Conservation (phyloP, 2,797 vertebrate species). For the Denticeps clupeoides region DNA sequence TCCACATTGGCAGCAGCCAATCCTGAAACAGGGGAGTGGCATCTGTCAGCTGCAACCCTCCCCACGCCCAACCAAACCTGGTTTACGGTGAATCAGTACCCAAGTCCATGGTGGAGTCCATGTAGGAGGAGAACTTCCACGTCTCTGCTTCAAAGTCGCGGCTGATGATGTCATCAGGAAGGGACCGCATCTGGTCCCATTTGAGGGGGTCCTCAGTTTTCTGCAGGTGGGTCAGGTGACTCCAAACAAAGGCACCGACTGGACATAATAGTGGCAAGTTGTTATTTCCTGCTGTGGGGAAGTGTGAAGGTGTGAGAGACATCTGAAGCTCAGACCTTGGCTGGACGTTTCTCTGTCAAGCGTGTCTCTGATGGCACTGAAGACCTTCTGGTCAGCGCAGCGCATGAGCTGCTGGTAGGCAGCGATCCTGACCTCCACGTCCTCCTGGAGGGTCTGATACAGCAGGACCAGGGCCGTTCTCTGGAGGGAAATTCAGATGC, state of each 20-base stretch:
- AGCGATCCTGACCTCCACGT: slow-evolving; percentile 72
- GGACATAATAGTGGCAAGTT: neutral
- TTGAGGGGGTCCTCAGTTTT: slow-evolving; percentile 75
- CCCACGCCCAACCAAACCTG: no score
- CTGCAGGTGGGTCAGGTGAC: slow-evolving; percentile 70
- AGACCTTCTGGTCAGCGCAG: slow-evolving; percentile 61
- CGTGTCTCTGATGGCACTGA: slow-evolving; percentile 56
- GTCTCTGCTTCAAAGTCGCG: slow-evolving; percentile 69
- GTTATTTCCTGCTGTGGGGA: no score
- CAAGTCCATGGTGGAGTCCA: slow-evolving; percentile 61
- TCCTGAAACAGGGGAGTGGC: slow-evolving; percentile 43
- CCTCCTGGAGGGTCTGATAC: slow-evolving; percentile 60
- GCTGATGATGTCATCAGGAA: slow-evolving; percentile 73
- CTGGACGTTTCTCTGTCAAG: slow-evolving; percentile 67
- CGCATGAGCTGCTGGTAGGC: slow-evolving; percentile 75
- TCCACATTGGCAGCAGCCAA: slow-evolving; percentile 66
- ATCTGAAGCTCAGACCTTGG: slow-evolving; percentile 61
- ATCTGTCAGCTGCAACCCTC: no score
- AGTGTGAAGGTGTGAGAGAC: no score
- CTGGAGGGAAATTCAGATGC: slow-evolving; percentile 40
- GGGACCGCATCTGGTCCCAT: slow-evolving; percentile 52
- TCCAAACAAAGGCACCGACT: slow-evolving; percentile 88
- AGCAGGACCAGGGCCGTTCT: slow-evolving; percentile 55
- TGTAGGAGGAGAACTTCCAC: slow-evolving; percentile 77
- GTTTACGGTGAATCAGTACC: slow-evolving; percentile 52